Percentiles rank a stretch among this genome's conserved stretches.
phyloP scores from a whole-genome alignment of 1,140 invertebrate species.

The Aleiodes sp. region DNA sequence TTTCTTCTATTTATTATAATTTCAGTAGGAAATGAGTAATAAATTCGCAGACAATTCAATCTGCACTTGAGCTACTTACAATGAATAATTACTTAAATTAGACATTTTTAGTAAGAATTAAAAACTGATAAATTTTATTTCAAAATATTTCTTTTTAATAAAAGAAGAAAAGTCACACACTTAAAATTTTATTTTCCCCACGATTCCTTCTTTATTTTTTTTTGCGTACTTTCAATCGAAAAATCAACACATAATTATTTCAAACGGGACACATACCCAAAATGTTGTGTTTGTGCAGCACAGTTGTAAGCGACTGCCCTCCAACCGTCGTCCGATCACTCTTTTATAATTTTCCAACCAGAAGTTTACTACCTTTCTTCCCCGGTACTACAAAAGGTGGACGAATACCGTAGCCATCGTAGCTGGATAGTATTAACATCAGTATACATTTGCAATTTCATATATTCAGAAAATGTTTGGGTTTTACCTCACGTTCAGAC shows the following conservation, averaged over 20 bases:
- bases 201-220: too few species aligned
- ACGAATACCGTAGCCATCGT: background rate
- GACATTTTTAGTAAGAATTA: background rate
- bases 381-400: background rate
- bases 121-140: background rate
- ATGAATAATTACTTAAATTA: background rate
- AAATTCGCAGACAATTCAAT: background rate
- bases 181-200: background rate
- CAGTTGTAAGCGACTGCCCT: constrained; percentile 54
- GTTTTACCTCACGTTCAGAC: too few species aligned
- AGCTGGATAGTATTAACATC: background rate
- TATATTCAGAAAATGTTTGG: too few species aligned
- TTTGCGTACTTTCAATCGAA: background rate
- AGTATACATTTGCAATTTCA: too few species aligned
- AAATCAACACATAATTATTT: background rate
- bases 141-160: background rate
- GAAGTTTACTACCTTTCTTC: constrained; percentile 13
- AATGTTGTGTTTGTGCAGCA: constrained; percentile 43
- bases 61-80: background rate
- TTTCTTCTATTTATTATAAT: constrained; percentile 1
- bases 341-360: constrained; percentile 59
- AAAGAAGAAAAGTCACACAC: too few species aligned
- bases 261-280: constrained; percentile 43
- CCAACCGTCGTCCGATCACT: constrained; percentile 43
- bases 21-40: background rate